phyloP scores from a whole-genome alignment of 2,888 invertebrate species.

The Chalcis sispes region DNA sequence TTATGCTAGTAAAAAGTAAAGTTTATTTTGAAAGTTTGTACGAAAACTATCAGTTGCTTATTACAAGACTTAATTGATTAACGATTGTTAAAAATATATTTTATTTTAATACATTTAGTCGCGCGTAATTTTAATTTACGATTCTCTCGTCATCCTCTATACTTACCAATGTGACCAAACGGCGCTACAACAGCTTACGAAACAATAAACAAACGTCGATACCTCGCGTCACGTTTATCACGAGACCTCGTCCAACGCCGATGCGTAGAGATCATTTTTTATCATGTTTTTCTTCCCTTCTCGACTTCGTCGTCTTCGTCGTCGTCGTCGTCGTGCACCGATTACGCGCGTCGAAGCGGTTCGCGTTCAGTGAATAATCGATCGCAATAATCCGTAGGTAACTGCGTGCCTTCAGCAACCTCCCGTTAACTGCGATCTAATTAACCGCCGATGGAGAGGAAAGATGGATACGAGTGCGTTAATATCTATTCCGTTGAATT shows the following conservation, averaged over 20 bases:
- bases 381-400: neutral
- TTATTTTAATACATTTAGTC: no score
- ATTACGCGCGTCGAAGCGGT: neutral
- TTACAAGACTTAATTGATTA: no score
- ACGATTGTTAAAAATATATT: no score
- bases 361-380: neutral
- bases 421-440: slow-evolving; percentile 13
- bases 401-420: neutral
- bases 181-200: no score
- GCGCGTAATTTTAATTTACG: no score
- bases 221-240: neutral
- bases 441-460: slow-evolving; percentile 7
- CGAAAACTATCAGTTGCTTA: no score
- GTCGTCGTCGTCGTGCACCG: neutral
- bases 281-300: slow-evolving; percentile 2
- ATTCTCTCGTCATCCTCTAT: no score
- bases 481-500: no score
- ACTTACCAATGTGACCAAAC: no score
- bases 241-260: neutral
- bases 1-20: no score
- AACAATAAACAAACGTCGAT: no score
- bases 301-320: neutral
- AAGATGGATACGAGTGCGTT: neutral
- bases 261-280: neutral
- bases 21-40: no score